phyloP scores from a whole-genome alignment of 2,113 vertebrate genomes.

The Strigops habroptila region DNA sequence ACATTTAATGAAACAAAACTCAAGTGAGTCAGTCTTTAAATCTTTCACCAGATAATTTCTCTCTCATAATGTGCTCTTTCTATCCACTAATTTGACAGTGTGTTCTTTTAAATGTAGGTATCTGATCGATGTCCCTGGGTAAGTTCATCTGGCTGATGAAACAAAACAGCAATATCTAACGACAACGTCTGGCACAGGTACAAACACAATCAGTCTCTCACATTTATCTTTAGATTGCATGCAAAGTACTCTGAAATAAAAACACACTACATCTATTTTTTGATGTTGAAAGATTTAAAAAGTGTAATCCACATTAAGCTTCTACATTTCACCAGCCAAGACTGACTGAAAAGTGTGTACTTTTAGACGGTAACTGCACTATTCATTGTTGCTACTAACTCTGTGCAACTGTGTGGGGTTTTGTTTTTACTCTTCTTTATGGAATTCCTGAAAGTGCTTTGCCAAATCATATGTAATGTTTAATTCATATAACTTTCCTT shows the following conservation, averaged over 20 bases:
- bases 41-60: conserved; percentile 65
- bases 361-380: background rate
- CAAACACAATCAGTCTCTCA: conserved; percentile 52
- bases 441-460: conserved; percentile 15
- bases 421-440: background rate
- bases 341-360: background rate
- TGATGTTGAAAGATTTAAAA: conserved; percentile 60
- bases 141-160: conserved; percentile 66
- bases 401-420: background rate
- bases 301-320: conserved; percentile 52
- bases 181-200: conserved; percentile 52
- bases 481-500: conserved; percentile 1
- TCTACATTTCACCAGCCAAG: conserved; percentile 57
- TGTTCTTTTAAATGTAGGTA: conserved; percentile 62
- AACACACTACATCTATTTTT: conserved; percentile 37
- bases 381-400: background rate
- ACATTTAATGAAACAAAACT: conserved; percentile 56
- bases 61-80: conserved; percentile 61
- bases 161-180: conserved; percentile 65
- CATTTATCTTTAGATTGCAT: conserved; percentile 62
- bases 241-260: conserved; percentile 46
- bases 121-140: conserved; percentile 40
- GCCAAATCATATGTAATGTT: background rate
- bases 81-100: conserved; percentile 65
- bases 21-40: conserved; percentile 53